Percentiles rank a stretch among this genome's conserved stretches.
phyloP scores from a whole-genome alignment of 2,797 vertebrate genomes.

The Cynodonichthys magdalenae region DNA sequence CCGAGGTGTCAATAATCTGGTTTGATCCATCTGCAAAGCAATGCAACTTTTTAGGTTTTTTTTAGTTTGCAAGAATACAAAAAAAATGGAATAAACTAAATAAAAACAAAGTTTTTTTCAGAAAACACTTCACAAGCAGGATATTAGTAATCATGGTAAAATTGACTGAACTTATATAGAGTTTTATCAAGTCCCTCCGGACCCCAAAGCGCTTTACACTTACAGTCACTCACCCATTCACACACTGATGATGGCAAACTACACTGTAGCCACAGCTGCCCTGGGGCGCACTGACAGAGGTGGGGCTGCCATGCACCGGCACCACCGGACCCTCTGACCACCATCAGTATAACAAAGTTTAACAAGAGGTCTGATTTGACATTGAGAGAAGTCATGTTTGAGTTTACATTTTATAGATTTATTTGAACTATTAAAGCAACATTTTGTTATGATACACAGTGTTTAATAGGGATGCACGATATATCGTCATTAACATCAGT shows the following conservation, averaged over 20 bases:
- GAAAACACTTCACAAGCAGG: constrained; percentile 12
- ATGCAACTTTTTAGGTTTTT: constrained; percentile 1
- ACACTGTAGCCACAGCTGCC: no score
- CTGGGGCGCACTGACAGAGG: no score
- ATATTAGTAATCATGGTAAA: no score
- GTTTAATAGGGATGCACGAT: no score
- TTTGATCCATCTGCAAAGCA: constrained; percentile 22
- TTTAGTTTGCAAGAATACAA: constrained; percentile 10
- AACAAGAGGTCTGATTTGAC: constrained; percentile 14
- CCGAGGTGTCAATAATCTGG: constrained; percentile 8
- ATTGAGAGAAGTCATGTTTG: constrained; percentile 14
- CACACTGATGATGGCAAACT: no score
- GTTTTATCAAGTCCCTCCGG: no score
- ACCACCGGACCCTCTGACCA: no score
- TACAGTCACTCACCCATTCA: no score
- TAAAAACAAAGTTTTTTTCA: background rate
- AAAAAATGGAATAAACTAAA: background rate
- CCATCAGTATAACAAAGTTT: background rate
- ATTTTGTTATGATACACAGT: constrained; percentile 1
- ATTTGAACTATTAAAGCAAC: constrained; percentile 27
- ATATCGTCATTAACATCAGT: no score
- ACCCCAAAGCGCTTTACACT: no score
- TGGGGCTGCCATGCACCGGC: no score
- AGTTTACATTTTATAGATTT: constrained; percentile 21
- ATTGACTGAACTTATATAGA: no score